Percentiles rank a stretch among this genome's conserved stretches.
Conservation (phyloP, 2,113 vertebrate genomes). For the Cariama cristata region DNA sequence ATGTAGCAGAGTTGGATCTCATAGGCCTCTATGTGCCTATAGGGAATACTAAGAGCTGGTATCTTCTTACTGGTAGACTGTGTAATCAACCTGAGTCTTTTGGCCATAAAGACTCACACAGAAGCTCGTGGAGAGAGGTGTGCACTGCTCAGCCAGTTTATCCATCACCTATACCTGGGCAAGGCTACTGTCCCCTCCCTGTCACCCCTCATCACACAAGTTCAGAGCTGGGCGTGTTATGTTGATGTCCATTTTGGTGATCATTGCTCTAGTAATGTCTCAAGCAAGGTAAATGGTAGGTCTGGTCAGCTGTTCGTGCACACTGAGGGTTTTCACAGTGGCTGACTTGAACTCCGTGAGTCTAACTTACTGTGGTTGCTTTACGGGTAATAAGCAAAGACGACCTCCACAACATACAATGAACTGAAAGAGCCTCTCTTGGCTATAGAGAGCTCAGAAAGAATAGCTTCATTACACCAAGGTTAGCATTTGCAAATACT, state of each 20-base stretch:
- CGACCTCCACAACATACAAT: not conserved
- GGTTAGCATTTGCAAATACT: not conserved
- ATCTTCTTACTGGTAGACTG: not conserved
- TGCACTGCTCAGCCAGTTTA: not conserved
- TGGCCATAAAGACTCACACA: not conserved
- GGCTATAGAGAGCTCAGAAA: not conserved
- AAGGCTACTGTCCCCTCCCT: not conserved
- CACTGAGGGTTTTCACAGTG: not conserved
- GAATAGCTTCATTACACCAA: not conserved
- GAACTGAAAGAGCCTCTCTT: not conserved
- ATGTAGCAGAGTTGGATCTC: not conserved
- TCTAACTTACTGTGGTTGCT: not conserved
- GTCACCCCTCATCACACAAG: not conserved
- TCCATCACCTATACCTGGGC: not conserved
- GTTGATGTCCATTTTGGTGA: not conserved
- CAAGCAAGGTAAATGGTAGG: not conserved
- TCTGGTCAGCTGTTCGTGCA: not conserved
- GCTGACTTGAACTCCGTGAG: not conserved
- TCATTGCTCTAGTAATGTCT: not conserved
- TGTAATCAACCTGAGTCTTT: not conserved
- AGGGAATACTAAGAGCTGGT: not conserved
- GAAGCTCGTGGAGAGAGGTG: not conserved
- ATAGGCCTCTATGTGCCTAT: not conserved
- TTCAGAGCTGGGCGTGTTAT: rapidly evolving
- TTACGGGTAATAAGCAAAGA: not conserved